Conservation (phyloP, 2,113 vertebrate genomes). For the Dipodomys stephensi region DNA sequence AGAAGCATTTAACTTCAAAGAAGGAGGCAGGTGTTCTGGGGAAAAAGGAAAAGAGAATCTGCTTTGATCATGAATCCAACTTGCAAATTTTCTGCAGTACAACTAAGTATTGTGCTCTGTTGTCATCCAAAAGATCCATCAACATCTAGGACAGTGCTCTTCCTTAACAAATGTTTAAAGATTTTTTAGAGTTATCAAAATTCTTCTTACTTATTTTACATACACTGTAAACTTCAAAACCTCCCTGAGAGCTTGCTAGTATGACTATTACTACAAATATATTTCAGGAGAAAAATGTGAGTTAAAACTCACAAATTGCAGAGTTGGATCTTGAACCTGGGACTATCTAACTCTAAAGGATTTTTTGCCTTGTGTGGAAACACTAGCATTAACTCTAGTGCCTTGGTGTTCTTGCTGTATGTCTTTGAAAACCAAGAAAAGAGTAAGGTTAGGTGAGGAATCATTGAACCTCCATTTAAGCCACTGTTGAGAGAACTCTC, state of each 20-base stretch:
- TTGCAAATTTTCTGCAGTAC: neutral
- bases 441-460: neutral
- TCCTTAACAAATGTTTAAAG: slow-evolving; percentile 8
- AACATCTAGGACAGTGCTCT: neutral
- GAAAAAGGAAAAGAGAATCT: neutral
- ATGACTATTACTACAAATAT: neutral
- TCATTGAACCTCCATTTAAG: neutral
- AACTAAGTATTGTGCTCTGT: neutral
- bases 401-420: neutral
- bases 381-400: neutral
- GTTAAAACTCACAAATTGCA: neutral
- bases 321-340: neutral
- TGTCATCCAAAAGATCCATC: neutral
- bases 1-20: neutral
- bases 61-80: neutral
- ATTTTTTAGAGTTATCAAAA: neutral
- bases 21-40: neutral
- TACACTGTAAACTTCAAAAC: neutral
- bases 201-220: neutral
- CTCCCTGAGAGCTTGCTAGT: neutral
- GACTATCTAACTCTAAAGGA: neutral
- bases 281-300: neutral
- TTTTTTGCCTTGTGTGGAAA: neutral
- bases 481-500: neutral
- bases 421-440: slow-evolving; percentile 12